Base-by-base conservation (phyloP, 2,797 vertebrate genomes). In the Scolopax bukidnonensis region DNA sequence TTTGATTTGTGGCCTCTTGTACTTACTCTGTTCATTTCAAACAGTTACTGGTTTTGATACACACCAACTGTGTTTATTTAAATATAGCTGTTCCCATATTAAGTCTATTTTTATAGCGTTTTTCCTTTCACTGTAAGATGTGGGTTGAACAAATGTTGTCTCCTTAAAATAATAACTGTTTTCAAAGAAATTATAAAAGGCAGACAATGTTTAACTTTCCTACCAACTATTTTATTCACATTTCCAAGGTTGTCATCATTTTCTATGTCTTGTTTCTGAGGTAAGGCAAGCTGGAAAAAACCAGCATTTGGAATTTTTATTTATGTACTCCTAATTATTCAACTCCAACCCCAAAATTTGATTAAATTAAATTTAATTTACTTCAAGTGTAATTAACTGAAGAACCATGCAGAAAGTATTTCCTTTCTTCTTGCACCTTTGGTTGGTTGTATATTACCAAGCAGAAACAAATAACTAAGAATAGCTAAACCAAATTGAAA, bases 121-220 rank as follows among this genome's bases (percentile, higher is more conserved):
- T 91, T 90, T 64, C 79, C 92, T 90, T 80, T 64, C 76, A 56
- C 76, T 51, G 64, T 6, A 56, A 63, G 54, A 70, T 17, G 24
- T 59, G 69, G 43, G 67, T 32, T 67, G 80, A 83, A 82, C 27
- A 93, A 93, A 54, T 56, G 38, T 18, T 83, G 57, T 76, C 64
- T 74, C 51, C 53, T 54, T 93, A 77, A 87, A 96, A 79, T 73
- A 94, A 32, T 32, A 60, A 48, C 48, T 74, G 40, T 92, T 91
- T 85, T 51, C 51, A 94, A 73, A 94, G 30, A 67, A 82, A 85
- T 70, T 45, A 77, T 40, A 80, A 47, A 85, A 94, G 28, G 54
- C 33, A 87, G 33, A 7, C 33, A 30, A 33, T 24, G 40, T 93
- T 93, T 95, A 86, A 75, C 45, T 84, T 94, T 59, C 41, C 65